Evolutionary conservation across 1,140 invertebrate genomes (phyloP), one percentile per base, ranked within the genome.

Genomic region (Telenomus remus): DNA sequence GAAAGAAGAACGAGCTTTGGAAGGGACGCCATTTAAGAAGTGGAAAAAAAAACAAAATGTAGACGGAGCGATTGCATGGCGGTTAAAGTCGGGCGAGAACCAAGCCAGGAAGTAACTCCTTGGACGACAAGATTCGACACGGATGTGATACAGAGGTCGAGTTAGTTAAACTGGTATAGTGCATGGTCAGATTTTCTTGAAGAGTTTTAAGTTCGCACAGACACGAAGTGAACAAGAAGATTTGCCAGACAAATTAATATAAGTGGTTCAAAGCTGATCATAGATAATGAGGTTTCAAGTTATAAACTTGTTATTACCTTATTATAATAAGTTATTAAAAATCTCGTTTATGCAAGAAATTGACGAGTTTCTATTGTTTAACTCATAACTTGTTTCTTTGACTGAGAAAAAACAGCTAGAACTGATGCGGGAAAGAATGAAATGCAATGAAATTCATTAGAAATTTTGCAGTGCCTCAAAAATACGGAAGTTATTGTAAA

Each of bases 91-190:
- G 42, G 57, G 63, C 68, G 71, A 63, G 71, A 74, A 74, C 16
- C 51, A 56, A 68, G 64, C 42, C 57, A 59, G 72, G 72, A 64
- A 75, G 72, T 59, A 75, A 74, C 51, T 68, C 27, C 37, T 54
- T 43, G 63, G 61, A 73, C 70, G 70, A 65, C 70, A 73, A 61
- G 59, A 74, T 66, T 65, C 49, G 61, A 66, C 59, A 56, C 63
- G 64, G 71, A 65, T 65, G 61, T 47, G 53, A 57, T 53, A 39
- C 64, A 59, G 54, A 64, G 72, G 72, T 75, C 72, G 59, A 55
- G 71, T n/a, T 55, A 59, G 63, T 55, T 64, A 54, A 69, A 60
- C 55, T 55, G 55, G 70, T 55, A 54, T 27, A 54, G 70, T 42
- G 44, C 14, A 42, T 59, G 53, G 35, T 3, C 51, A 47, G 27